Evolutionary conservation across 2,113 vertebrate genomes (phyloP).

Genomic region (Merops nubicus): DNA sequence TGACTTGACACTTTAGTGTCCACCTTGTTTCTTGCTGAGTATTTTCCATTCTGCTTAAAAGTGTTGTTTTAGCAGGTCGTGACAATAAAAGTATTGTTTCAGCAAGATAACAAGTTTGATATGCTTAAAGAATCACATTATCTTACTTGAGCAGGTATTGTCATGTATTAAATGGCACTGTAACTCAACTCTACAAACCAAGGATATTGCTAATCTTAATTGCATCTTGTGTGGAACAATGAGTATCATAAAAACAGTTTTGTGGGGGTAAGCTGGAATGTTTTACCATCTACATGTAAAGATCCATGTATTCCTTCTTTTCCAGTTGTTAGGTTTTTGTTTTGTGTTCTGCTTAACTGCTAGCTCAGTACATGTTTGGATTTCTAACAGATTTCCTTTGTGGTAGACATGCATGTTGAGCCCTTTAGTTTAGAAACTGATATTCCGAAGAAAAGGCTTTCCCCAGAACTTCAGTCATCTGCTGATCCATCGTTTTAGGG

Average conservation of each 20-base stretch:
- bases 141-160: background rate
- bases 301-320: background rate
- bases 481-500: background rate
- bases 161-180: background rate
- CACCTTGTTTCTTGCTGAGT: background rate
- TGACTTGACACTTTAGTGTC: background rate
- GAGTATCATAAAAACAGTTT: background rate
- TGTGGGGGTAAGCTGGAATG: background rate
- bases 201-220: background rate
- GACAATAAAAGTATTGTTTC: background rate
- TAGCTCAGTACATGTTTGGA: too few relatives aligned
- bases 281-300: background rate
- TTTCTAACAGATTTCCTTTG: background rate
- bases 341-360: background rate
- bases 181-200: background rate
- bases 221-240: background rate
- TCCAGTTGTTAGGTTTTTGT: background rate
- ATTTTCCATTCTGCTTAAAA: background rate
- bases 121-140: background rate
- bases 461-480: background rate
- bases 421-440: background rate
- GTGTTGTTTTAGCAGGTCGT: background rate
- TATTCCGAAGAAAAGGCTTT: background rate
- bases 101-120: background rate
- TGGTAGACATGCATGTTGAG: background rate